Conservation (phyloP, 2,113 vertebrate genomes). For the Sphaerodactylus townsendi region DNA sequence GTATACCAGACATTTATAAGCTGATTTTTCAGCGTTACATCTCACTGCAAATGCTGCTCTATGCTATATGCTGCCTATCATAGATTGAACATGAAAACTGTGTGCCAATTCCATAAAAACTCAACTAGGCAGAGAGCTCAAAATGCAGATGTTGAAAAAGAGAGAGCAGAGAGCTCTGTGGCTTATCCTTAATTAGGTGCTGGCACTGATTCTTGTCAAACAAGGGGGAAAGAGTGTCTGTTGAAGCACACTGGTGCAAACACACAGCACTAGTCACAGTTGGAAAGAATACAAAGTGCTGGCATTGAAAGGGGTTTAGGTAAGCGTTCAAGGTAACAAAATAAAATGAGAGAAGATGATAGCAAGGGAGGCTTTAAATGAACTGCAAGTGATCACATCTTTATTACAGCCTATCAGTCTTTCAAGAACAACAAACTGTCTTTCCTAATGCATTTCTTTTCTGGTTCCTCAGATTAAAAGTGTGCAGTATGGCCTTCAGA, state of each 20-base stretch:
- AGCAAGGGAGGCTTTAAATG: conserved; percentile 76
- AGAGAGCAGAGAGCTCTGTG: conserved; percentile 68
- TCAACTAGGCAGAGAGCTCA: conserved; percentile 78
- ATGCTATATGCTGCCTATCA: conserved; percentile 42
- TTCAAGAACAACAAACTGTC: conserved; percentile 76
- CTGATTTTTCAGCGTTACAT: not conserved
- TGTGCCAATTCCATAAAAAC: conserved; percentile 74
- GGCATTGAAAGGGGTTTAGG: conserved; percentile 82
- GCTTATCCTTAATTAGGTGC: conserved; percentile 82
- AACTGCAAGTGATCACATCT: conserved; percentile 75
- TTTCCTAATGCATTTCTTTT: conserved; percentile 68
- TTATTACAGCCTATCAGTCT: conserved; percentile 82
- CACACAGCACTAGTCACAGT: conserved; percentile 71
- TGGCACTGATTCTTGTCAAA: conserved; percentile 79
- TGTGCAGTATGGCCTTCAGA: conserved; percentile 38
- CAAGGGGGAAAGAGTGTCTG: conserved; percentile 63
- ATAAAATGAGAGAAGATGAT: conserved; percentile 73
- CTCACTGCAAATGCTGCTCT: conserved; percentile 6
- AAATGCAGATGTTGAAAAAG: conserved; percentile 73
- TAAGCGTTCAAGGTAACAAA: conserved; percentile 81
- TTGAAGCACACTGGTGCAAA: conserved; percentile 64
- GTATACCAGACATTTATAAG: not conserved
- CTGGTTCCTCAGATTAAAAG: conserved; percentile 77
- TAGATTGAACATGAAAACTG: conserved; percentile 57
- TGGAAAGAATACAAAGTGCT: conserved; percentile 76